A percentile compares a stretch with the other conserved stretches of the same genome.
Evolutionary conservation across 2,888 invertebrate species (phyloP).

Genomic region (Hoplodrina ambigua): DNA sequence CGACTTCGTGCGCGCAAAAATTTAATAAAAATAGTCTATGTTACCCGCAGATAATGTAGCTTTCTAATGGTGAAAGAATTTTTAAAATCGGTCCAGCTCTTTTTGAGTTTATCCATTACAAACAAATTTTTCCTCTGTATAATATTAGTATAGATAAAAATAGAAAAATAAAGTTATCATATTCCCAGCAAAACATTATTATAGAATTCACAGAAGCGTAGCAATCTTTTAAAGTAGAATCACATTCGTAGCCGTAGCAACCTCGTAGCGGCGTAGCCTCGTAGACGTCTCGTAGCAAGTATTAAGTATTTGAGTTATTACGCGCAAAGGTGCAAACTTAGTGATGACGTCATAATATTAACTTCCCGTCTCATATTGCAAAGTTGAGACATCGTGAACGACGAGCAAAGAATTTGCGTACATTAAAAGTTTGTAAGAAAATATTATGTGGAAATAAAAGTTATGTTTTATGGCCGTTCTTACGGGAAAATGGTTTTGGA

Average conservation of each 20-base stretch:
- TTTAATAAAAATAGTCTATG: too few species aligned
- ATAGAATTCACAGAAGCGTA: conserved; percentile 31
- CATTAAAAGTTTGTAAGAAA: conserved; percentile 54
- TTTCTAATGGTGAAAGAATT: too few species aligned
- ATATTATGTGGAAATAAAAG: conserved; percentile 25
- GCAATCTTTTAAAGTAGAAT: conserved; percentile 38
- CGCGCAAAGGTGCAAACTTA: conserved; percentile 52
- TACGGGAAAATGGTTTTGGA: background rate
- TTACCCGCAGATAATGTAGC: too few species aligned
- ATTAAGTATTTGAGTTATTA: conserved; percentile 51
- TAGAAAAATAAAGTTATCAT: conserved; percentile 13
- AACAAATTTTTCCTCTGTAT: too few species aligned
- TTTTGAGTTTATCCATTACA: too few species aligned
- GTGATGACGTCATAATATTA: conserved; percentile 47
- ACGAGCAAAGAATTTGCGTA: conserved; percentile 49
- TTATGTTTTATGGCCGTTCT: conserved; percentile 17
- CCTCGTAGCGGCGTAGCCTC: conserved; percentile 37
- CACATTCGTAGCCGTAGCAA: conserved; percentile 39
- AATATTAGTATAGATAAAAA: too few species aligned
- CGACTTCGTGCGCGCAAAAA: too few species aligned
- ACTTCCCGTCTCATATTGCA: conserved; percentile 38
- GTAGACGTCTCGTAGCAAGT: conserved; percentile 57
- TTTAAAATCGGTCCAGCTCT: too few species aligned
- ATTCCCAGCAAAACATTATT: conserved; percentile 34
- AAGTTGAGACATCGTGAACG: conserved; percentile 33